Base-by-base conservation (phyloP, 2,113 vertebrate genomes). In the Nothocercus julius region DNA sequence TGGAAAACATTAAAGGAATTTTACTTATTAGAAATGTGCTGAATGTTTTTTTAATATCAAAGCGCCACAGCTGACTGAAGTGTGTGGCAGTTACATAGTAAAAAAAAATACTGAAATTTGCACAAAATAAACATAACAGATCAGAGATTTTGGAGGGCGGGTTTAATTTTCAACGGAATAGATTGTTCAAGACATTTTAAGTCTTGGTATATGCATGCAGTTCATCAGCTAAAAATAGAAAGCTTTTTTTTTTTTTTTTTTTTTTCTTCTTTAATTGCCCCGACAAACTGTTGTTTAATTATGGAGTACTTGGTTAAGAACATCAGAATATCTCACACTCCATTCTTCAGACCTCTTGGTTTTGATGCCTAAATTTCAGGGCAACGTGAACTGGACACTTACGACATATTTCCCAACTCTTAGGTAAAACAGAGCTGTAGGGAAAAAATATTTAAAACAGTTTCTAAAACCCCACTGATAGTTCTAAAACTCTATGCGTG, bases 141-240 rank as follows among this genome's bases (percentile, higher is more conserved):
- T 7, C 4, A n/a, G 58, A 30, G 25, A 54, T 67, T 90, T 78
- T 64, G 61, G 45, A 88, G 59, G 14, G 27, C 32, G 70, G 34
- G 38, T 78, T 27, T 67, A 5, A 20, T 56, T 92, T 84, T 87
- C 22, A 76, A 59, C 45, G 47, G 67, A 58, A 73, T 38, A 2
- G 5, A 28, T 62, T 28, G 21, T 12, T 79, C 0, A 0, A 4
- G 51, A 13, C 40, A 22, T 70, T 84, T 82, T 62, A 68, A 87
- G 20, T 51, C 56, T 90, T 2, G 10, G 3, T 49, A 8, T 66
- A 36, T 19, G 40, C n/a, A 22, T 54, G 8, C 73, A 64, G 54
- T 20, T 78, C 90, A 34, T 9, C 5, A 75, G 20, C 19, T 83
- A 42, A 56, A 18, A 59, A 58, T 24, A 28, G 21, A 45, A 45